Conservation (phyloP, 1,140 invertebrate genomes). For the Drosophila chauvacae region DNA sequence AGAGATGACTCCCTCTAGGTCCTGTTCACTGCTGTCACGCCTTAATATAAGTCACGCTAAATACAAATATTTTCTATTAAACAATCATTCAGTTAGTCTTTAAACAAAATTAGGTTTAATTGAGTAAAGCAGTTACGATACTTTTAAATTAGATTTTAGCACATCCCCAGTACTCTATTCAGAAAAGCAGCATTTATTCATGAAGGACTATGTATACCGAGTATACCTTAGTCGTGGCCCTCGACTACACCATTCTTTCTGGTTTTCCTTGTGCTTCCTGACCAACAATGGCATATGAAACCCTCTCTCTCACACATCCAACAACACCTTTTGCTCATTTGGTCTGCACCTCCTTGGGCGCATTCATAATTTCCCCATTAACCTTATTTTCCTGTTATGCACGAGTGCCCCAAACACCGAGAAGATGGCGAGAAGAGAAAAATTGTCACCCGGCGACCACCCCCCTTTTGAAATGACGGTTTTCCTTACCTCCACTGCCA, state of each 20-base stretch:
- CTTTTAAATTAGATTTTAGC: too few species aligned
- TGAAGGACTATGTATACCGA: not conserved
- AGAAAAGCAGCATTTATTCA: not conserved
- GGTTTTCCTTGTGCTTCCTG: slow-evolving; percentile 8
- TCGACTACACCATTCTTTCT: not conserved
- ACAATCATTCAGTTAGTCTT: not conserved
- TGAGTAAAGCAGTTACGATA: not conserved
- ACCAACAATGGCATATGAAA: slow-evolving; percentile 75
- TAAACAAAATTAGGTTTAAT: not conserved
- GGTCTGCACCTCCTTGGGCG: slow-evolving; percentile 51
- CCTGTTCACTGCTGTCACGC: too few species aligned
- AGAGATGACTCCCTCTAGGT: too few species aligned
- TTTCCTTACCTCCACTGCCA: slow-evolving; percentile 8
- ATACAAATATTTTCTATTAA: too few species aligned
- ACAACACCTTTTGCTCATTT: slow-evolving; percentile 19
- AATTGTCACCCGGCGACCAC: slow-evolving; percentile 63
- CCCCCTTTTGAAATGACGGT: slow-evolving; percentile 16
- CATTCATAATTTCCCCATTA: slow-evolving; percentile 79
- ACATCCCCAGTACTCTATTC: not conserved
- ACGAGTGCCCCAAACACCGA: slow-evolving; percentile 62
- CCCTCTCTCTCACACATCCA: slow-evolving; percentile 33
- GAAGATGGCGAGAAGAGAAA: slow-evolving; percentile 29
- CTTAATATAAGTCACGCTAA: too few species aligned
- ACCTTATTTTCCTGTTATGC: slow-evolving; percentile 76
- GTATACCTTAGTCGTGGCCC: not conserved